Evolutionary conservation across 2,888 invertebrate species (phyloP), one percentile per base, ranked within the genome.

Genomic region (Drosophila engyochracea): DNA sequence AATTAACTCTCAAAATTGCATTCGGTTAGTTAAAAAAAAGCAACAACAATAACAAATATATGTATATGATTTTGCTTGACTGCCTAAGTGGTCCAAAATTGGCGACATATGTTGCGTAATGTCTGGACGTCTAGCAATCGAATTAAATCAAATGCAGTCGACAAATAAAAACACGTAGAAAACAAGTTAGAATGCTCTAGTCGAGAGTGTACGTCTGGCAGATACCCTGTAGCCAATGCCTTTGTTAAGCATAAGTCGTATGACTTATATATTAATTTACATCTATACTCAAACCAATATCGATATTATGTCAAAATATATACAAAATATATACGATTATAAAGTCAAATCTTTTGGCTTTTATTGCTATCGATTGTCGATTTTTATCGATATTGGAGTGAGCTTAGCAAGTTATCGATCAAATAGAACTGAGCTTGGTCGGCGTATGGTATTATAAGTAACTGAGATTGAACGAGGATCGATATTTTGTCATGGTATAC

Each of bases 121-220:
- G 53, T 73, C 49, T 69, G 67, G 60, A 30, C 59, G 86, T 90
- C 90, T 83, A 79, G 82, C 72, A 78, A 77, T 75, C 82, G 76
- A 89, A 85, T 87, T 85, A 79, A 89, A 88, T 89, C 81, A 82
- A 80, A 82, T 74, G 82, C 82, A 83, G 74, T 71, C 74, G 70
- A 73, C 35, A 51, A 22, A 51, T 44, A 44, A 64, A 53, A 72
- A 54, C 2, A 25, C 19, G 19, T 14, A 58, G 35, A 31, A 66
- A 67, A 69, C 64, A 33, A 58, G 70, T 66, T 51, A 19, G 25
- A 51, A 30, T 30, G 10, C 16, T 30, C 25, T 19, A 30, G 10
- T 25, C 3, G 6, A 30, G 10, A 6, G 47, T 0, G 25, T 25
- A 2, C 47, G 51, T 19, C 51, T 51, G 19, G 3, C 28, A 51